Conservation (phyloP, 2,888 invertebrate genomes). For the Agrilus biguttatus region DNA sequence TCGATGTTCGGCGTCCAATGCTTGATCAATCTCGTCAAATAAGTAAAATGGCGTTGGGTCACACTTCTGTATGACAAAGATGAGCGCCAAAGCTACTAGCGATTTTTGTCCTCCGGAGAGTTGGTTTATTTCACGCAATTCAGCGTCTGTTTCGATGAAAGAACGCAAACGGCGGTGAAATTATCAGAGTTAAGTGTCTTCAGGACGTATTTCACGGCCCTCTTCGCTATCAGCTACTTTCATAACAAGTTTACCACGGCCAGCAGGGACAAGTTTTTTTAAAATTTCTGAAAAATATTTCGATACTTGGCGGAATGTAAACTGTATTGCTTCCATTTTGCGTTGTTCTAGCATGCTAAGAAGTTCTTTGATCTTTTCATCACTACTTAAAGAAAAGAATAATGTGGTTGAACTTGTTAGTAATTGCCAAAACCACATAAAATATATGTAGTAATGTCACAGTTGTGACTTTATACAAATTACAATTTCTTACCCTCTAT, state of each 20-base stretch:
- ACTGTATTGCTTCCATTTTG: slow-evolving; percentile 96
- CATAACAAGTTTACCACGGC: slow-evolving; percentile 86
- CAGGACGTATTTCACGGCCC: slow-evolving; percentile 44
- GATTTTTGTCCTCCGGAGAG: slow-evolving; percentile 99
- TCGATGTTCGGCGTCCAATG: slow-evolving; percentile 91
- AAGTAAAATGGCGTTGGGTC: slow-evolving; percentile 99
- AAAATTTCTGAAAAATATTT: slow-evolving; percentile 97
- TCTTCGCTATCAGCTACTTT: slow-evolving; percentile 70
- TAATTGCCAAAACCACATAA: too few species aligned
- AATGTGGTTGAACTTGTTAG: too few species aligned
- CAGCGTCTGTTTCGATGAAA: slow-evolving; percentile 83
- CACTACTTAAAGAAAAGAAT: slow-evolving; percentile 31
- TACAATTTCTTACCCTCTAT: slow-evolving; percentile 59
- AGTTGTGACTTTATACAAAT: slow-evolving; percentile 7
- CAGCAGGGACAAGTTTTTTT: slow-evolving; percentile 89
- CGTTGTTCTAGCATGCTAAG: slow-evolving; percentile 89
- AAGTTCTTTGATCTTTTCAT: slow-evolving; percentile 79
- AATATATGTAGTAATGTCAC: not conserved
- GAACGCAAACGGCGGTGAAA: slow-evolving; percentile 87
- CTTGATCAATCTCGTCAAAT: slow-evolving; percentile 99
- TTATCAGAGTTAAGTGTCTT: slow-evolving; percentile 53
- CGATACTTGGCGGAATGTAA: slow-evolving; percentile 97
- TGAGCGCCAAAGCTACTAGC: slow-evolving; percentile 89
- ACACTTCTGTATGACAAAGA: slow-evolving; percentile 99
- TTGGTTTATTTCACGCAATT: slow-evolving; percentile 99